These are phyloP conservation scores for Acipenser oxyrinchus DNA, from an alignment of 2,797 vertebrate species.

Conservation along the genomic window DNA sequence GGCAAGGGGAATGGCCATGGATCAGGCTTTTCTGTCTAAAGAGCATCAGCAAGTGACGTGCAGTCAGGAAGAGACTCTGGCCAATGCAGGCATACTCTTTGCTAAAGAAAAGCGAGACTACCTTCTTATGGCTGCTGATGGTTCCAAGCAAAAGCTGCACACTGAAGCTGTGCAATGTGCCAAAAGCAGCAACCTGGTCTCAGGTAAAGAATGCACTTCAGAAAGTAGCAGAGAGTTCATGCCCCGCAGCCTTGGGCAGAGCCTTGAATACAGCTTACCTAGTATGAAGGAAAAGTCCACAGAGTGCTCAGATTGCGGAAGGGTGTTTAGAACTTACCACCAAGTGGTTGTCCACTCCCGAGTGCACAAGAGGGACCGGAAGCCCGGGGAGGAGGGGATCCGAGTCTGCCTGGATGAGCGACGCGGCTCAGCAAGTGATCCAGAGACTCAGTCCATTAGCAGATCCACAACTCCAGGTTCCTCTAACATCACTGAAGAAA, in stretches of 20 bases:
- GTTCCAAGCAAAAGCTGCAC: constrained; percentile 88
- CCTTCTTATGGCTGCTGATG: constrained; percentile 76
- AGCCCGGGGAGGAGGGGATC: constrained; percentile 73
- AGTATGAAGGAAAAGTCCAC: constrained; percentile 88
- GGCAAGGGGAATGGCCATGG: constrained; percentile 93
- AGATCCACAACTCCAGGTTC: constrained; percentile 93
- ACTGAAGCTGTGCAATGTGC: constrained; percentile 77
- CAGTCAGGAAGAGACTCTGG: constrained; percentile 82
- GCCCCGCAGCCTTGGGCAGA: constrained; percentile 74
- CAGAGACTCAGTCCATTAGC: constrained; percentile 95
- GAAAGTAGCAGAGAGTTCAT: constrained; percentile 85
- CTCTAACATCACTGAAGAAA: constrained; percentile 95
- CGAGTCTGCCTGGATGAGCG: constrained; percentile 78
- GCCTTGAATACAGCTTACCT: constrained; percentile 79
- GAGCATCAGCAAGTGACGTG: constrained; percentile 79
- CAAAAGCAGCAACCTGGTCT: constrained; percentile 77
- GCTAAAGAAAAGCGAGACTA: constrained; percentile 95
- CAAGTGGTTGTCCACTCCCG: constrained; percentile 96
- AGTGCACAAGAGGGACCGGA: constrained; percentile 85
- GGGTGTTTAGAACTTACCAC: constrained; percentile 95
- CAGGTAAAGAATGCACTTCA: constrained; percentile 83
- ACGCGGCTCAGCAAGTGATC: constrained; percentile 91
- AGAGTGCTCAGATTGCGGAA: constrained; percentile 91
- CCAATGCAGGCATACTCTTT: constrained; percentile 71
- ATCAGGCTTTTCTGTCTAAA: constrained; percentile 92